Evolutionary conservation across 2,888 invertebrate genomes (phyloP).

Genomic region (Eurois occulta): DNA sequence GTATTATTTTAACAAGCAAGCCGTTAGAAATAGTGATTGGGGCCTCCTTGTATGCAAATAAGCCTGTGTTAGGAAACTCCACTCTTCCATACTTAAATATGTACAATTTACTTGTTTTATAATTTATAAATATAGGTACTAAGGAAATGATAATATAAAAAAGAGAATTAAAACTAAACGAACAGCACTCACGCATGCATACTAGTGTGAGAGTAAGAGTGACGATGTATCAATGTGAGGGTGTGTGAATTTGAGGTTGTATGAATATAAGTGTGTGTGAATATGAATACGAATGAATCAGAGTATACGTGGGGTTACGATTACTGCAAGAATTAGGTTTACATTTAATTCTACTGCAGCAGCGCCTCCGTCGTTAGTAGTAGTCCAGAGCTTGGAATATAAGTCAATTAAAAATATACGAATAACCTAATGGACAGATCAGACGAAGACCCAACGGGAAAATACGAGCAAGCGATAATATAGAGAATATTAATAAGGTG

Average conservation of each 20-base stretch:
- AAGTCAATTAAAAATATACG: background rate
- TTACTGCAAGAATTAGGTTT: background rate
- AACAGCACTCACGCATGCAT: background rate
- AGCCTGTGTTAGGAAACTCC: background rate
- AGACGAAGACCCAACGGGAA: background rate
- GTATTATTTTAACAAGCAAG: background rate
- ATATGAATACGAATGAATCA: background rate
- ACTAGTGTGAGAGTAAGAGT: background rate
- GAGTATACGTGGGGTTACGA: background rate
- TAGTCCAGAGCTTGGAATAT: background rate
- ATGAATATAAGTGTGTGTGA: background rate
- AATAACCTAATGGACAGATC: background rate
- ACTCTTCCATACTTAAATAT: background rate
- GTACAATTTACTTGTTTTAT: background rate
- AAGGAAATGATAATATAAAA: background rate
- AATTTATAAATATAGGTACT: background rate
- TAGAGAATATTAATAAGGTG: slow-evolving; percentile 3
- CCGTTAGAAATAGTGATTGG: background rate
- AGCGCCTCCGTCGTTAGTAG: background rate
- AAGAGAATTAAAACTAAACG: background rate
- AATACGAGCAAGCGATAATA: background rate
- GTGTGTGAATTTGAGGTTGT: background rate
- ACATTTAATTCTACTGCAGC: background rate
- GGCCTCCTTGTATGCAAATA: background rate
- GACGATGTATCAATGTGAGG: background rate